phyloP scores from a whole-genome alignment of 2,888 invertebrate genomes.

The Acanthoscelides obtectus region DNA sequence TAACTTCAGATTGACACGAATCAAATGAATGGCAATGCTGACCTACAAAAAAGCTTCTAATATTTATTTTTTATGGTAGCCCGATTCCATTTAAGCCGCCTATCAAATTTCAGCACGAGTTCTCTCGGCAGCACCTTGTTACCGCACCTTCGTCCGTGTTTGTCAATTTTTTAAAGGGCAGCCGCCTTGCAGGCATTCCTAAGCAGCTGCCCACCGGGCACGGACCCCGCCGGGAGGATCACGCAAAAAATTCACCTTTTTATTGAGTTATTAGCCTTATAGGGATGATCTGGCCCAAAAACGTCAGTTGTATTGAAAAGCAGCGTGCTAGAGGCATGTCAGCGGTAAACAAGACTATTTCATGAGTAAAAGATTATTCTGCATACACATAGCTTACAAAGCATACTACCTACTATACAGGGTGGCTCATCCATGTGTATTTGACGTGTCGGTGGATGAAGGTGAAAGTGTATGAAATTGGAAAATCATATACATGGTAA shows the following conservation, averaged over 20 bases:
- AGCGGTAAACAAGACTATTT: not conserved
- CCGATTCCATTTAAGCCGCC: not conserved
- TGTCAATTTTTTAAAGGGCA: not conserved
- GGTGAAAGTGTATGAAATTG: not conserved
- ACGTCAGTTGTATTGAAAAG: not conserved
- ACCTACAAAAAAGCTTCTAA: not conserved
- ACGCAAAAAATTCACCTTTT: not conserved
- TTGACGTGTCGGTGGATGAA: not conserved
- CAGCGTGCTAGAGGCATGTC: not conserved
- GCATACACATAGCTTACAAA: no score
- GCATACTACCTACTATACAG: no score
- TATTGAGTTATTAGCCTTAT: not conserved
- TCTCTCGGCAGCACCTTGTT: not conserved
- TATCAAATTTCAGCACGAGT: not conserved
- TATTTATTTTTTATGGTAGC: not conserved
- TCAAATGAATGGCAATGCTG: no score
- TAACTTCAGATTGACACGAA: no score
- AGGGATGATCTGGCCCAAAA: not conserved
- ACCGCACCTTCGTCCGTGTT: not conserved
- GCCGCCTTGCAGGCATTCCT: not conserved
- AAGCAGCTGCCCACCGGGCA: not conserved
- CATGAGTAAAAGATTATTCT: no score
- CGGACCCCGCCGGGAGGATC: not conserved
- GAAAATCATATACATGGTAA: not conserved
- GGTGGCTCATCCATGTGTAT: no score